Conservation (phyloP, 2,113 vertebrate genomes). For the Chlorodrepanis virens region DNA sequence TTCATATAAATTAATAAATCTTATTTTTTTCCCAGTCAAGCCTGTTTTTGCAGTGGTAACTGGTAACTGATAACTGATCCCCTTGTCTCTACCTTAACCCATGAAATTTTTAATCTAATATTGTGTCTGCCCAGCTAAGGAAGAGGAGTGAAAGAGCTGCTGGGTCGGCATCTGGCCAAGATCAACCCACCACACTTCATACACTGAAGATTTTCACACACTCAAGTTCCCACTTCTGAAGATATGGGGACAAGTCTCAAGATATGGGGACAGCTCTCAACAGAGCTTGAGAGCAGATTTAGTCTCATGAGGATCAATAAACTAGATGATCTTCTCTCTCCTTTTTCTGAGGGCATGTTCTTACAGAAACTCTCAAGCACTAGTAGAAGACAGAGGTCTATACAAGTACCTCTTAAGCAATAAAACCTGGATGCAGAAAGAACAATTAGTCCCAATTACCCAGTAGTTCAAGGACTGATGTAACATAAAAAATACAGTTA, state of each 20-base stretch:
- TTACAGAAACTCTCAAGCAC: not conserved
- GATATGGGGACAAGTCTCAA: not conserved
- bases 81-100: not conserved
- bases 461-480: not conserved
- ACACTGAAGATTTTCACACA: not conserved
- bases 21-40: not conserved
- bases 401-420: not conserved
- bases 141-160: not conserved
- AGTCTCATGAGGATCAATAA: not conserved
- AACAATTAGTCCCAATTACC: not conserved
- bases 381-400: not conserved
- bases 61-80: not conserved
- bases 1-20: not conserved
- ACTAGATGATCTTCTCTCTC: not conserved
- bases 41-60: not conserved
- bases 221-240: not conserved
- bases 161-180: not conserved
- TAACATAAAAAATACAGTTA: not conserved
- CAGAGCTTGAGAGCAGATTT: not conserved
- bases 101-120: not conserved
- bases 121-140: not conserved
- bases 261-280: not conserved
- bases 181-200: not conserved
- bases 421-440: not conserved
- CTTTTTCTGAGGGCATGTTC: not conserved